These are phyloP conservation scores for Arremon brunneinucha DNA, from an alignment of 2,797 vertebrate genomes.

Conservation along the genomic window DNA sequence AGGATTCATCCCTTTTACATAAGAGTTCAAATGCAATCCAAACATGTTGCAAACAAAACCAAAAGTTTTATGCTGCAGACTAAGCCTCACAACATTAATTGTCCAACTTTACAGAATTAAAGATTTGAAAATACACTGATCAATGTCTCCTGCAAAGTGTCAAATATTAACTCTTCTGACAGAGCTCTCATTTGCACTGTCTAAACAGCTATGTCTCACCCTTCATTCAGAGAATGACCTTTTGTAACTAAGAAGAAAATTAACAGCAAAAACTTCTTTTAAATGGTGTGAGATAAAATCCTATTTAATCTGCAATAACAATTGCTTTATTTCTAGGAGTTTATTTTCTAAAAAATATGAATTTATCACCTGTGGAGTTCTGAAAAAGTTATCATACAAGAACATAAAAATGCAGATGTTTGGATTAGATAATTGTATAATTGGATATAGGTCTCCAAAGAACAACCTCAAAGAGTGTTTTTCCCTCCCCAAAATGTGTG, in stretches of 20 bases:
- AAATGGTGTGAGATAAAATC: background rate
- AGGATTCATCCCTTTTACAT: background rate
- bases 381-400: background rate
- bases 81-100: background rate
- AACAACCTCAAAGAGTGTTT: fast-evolving
- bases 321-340: background rate
- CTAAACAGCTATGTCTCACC: background rate
- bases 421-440: background rate
- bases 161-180: background rate
- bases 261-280: background rate
- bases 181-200: background rate
- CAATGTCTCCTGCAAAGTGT: background rate
- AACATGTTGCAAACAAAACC: background rate
- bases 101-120: background rate
- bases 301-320: background rate
- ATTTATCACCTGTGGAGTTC: background rate
- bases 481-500: too few species aligned
- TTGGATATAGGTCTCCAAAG: background rate
- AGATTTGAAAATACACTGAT: background rate
- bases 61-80: background rate
- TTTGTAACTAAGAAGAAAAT: background rate
- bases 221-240: background rate
- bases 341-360: background rate
- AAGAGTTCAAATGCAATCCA: background rate
- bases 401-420: background rate